These are phyloP conservation scores for Lontra canadensis DNA, from an alignment of 2,113 vertebrate genomes.

Conservation along the genomic window DNA sequence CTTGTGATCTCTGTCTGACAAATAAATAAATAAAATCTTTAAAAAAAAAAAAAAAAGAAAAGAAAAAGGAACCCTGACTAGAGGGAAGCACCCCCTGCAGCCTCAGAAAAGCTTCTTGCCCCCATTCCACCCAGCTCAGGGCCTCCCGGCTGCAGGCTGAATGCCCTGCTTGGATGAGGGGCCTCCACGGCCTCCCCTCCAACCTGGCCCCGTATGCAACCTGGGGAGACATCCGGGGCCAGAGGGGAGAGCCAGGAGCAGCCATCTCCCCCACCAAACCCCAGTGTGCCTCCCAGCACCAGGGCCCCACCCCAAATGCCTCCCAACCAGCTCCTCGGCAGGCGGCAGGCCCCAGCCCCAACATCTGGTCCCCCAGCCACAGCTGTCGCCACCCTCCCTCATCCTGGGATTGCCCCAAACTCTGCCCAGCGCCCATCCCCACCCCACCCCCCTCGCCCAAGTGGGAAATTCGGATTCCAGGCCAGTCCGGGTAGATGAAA, in stretches of 20 bases:
- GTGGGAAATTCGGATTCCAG: slow-evolving; percentile 58
- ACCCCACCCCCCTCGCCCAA: not conserved
- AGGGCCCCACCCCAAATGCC: not conserved
- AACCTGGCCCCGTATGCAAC: not conserved
- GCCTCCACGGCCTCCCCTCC: not conserved
- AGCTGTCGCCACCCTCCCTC: slow-evolving; percentile 9
- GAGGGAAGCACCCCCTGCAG: not conserved
- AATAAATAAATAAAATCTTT: too few species aligned
- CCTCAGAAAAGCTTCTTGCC: not conserved
- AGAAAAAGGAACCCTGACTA: not conserved
- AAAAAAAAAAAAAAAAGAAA: too few species aligned
- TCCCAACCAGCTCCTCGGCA: not conserved
- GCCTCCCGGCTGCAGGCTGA: not conserved
- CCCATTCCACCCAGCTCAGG: not conserved
- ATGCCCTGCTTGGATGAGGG: slow-evolving; percentile 17
- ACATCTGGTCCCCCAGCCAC: slow-evolving; percentile 63
- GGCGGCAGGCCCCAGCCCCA: not conserved
- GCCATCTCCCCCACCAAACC: not conserved
- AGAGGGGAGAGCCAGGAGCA: not conserved
- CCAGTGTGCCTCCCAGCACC: not conserved
- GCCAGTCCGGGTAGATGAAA: not conserved
- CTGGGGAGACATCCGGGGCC: not conserved
- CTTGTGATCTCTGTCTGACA: too few species aligned
- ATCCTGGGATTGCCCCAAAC: slow-evolving; percentile 55
- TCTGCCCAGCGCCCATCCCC: not conserved